Evolutionary conservation across 2,113 vertebrate genomes (phyloP).

Genomic region (Hymenochirus boettgeri): DNA sequence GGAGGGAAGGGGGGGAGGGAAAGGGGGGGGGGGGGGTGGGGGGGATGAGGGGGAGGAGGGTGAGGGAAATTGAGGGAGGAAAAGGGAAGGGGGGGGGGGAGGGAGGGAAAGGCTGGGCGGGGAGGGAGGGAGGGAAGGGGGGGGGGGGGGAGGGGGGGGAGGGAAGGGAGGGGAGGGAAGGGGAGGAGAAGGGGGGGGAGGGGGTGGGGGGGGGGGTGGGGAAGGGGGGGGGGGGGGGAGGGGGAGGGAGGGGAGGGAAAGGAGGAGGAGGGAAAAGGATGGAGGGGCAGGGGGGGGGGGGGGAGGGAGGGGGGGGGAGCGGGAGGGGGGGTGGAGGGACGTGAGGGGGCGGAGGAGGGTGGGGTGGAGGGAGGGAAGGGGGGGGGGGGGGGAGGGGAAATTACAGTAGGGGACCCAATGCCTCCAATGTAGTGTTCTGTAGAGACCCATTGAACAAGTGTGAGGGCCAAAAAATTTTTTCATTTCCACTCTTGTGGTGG

Average conservation of each 20-base stretch:
- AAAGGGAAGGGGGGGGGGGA: neutral
- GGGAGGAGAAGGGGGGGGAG: neutral
- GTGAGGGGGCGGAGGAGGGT: neutral
- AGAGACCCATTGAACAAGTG: too few species aligned
- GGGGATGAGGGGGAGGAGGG: too few species aligned
- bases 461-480: too few species aligned
- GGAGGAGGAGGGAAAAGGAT: conserved; percentile 9
- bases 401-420: too few species aligned
- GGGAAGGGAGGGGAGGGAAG: neutral
- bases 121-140: too few species aligned
- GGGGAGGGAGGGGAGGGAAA: conserved; percentile 15
- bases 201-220: too few species aligned
- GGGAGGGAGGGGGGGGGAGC: neutral
- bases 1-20: neutral
- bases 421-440: too few species aligned
- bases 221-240: neutral
- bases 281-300: neutral
- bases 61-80: too few species aligned
- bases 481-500: too few species aligned
- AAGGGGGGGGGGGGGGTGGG: too few species aligned
- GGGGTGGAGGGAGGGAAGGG: too few species aligned
- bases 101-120: too few species aligned
- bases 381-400: neutral
- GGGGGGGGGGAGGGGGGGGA: neutral
- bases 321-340: neutral